Conservation (phyloP, 2,888 invertebrate genomes). For the Nemapogon koenigi region DNA sequence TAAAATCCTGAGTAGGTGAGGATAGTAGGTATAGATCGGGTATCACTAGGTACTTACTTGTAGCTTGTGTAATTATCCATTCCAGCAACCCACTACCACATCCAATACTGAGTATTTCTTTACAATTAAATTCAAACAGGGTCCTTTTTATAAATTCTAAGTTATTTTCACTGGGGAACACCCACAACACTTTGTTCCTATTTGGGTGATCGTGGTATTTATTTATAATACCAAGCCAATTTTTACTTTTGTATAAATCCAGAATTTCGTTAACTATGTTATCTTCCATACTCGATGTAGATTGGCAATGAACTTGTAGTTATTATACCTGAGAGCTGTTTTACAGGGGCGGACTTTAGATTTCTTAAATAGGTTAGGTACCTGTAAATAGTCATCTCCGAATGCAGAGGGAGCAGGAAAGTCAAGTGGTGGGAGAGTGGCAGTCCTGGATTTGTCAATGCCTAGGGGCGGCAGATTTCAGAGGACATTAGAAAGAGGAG, state of each 20-base stretch:
- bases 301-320: slow-evolving; percentile 1
- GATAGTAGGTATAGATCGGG: too few species aligned
- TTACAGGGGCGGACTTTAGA: slow-evolving; percentile 3
- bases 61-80: slow-evolving; percentile 74
- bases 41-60: slow-evolving; percentile 54
- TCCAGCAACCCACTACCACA: slow-evolving; percentile 85
- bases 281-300: slow-evolving; percentile 37
- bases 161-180: slow-evolving; percentile 73
- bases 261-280: slow-evolving; percentile 40
- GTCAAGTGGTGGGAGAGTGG: too few species aligned
- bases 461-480: too few species aligned
- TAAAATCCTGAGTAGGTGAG: too few species aligned
- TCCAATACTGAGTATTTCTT: slow-evolving; percentile 71
- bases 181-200: slow-evolving; percentile 71
- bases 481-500: too few species aligned
- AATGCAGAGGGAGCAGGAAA: too few species aligned
- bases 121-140: slow-evolving; percentile 43
- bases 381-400: too few species aligned
- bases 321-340: too few species aligned
- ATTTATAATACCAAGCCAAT: slow-evolving; percentile 54
- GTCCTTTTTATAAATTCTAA: slow-evolving; percentile 62
- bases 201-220: slow-evolving; percentile 54
- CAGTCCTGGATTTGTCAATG: too few species aligned
- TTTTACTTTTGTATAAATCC: slow-evolving; percentile 37
- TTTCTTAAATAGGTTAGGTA: too few species aligned